Evolutionary conservation across 2,797 vertebrate genomes (phyloP), one percentile per base, ranked within the genome.

Genomic region (Ataeniobius toweri): DNA sequence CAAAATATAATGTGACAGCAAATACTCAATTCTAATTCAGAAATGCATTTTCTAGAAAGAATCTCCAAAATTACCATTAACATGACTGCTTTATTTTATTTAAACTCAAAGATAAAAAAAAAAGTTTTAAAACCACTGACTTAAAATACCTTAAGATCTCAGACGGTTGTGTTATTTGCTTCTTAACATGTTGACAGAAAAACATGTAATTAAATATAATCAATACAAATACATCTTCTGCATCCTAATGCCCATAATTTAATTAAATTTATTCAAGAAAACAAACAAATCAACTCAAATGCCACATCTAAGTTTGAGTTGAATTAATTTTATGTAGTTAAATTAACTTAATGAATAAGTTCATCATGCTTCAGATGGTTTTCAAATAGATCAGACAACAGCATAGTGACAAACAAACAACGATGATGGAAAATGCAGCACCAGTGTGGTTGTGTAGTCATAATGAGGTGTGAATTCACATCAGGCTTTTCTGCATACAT

Each of bases 341-440:
- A 75, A 75, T 63, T 1, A 58, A 48, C 6, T 10, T 39, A 39
- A 39, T 31, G 13, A 41, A 20, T 63, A 36, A 0, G 3, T 24
- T 67, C 6, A 67, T 41, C 10, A 46, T 41, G 44, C 9, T 69
- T 26, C 0, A 24, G 44, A 6, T 4, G 41, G 72, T 36, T 50
- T 72, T 73, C 3, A 0, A 63, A 22, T 1, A 5, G 36, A 44
- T 18, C 53, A 44, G 0, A 8, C 48, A 24, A 67, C 39, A 41
- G 53, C 51, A 41, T 3, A 8, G 22, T 13, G 28, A 53, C 69
- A 81, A 75, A 53, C 72, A 44, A 13, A 56, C 44, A 39, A 16
- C 28, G 41, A 58, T 2, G 9, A 73, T 59, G 84, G 77, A 84
- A 88, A 80, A 65, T 70, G 71, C 6, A 71, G 53, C 65, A n/a